Conservation (phyloP, 2,888 invertebrate genomes). For the Monopis laevigella region DNA sequence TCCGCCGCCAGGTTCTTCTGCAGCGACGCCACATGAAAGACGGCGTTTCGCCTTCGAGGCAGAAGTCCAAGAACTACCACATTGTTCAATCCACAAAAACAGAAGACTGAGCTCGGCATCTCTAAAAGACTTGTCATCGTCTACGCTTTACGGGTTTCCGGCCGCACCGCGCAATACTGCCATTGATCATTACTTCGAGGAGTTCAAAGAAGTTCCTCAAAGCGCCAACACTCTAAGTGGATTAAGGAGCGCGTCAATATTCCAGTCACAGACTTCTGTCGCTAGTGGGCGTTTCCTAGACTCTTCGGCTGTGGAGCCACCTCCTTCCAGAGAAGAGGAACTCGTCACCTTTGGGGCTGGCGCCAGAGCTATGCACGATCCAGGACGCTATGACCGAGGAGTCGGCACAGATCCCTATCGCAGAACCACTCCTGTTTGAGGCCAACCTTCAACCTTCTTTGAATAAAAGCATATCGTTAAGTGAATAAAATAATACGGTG, state of each 20-base stretch:
- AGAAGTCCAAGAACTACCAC: constrained; percentile 54
- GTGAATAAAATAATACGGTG: constrained; percentile 38
- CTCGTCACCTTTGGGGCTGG: constrained; percentile 77
- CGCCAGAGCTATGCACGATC: constrained; percentile 42
- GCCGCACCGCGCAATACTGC: constrained; percentile 71
- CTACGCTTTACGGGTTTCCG: constrained; percentile 71
- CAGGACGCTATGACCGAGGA: constrained; percentile 49
- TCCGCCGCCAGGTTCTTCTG: constrained; percentile 48
- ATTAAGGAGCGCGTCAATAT: constrained; percentile 55
- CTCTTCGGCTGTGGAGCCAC: constrained; percentile 71
- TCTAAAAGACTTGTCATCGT: constrained; percentile 65
- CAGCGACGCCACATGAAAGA: constrained; percentile 59
- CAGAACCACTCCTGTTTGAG: constrained; percentile 70
- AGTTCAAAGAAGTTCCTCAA: constrained; percentile 61
- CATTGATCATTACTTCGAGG: constrained; percentile 69
- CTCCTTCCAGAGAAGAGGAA: constrained; percentile 71
- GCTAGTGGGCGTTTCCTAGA: constrained; percentile 75
- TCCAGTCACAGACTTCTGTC: constrained; percentile 66
- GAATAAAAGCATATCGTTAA: constrained; percentile 55
- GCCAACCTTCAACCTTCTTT: constrained; percentile 29
- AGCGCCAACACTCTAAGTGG: constrained; percentile 59
- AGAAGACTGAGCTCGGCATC: constrained; percentile 64
- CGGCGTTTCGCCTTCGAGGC: constrained; percentile 74
- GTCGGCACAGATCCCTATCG: constrained; percentile 65
- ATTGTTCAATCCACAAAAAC: constrained; percentile 68